Evolutionary conservation across 2,888 invertebrate species (phyloP), one percentile per base, ranked within the genome.

Genomic region (Erpobdella octoculata): DNA sequence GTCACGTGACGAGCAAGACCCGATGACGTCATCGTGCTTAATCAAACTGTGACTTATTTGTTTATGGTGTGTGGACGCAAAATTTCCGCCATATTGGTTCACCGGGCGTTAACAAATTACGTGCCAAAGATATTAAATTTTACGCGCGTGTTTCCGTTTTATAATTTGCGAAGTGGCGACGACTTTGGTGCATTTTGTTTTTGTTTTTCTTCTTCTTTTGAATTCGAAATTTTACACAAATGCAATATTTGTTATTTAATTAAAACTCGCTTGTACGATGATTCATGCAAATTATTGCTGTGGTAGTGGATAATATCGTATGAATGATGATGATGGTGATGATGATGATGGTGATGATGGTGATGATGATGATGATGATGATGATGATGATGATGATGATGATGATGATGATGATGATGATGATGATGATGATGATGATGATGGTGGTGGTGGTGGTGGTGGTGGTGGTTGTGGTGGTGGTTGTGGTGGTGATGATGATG

Each of bases 31-130:
- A 53, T 53, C 53, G 53, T 53, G 53, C 53, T 53, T 53, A 53
- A 53, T 53, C 53, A 53, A 53, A 53, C 21, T n/a, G 53, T 53
- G 53, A 53, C 53, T 53, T 53, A 53, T 53, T 53, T 53, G 53
- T 53, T 53, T 53, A 9, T 53, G 28, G 21, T 53, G 53, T 8
- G 15, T 28, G 53, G 53, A 25, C 53, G 53, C 1, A 53, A n/a
- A n/a, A n/a, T n/a, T n/a, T n/a, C 28, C 53, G 6, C 53, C 18
- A 53, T 12, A 53, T 53, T 53, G 53, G 53, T 53, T n/a, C 53
- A 28, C 21, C 8, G 1, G 53, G 15, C 53, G 53, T 25, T 53
- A 53, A 6, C 53, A 28, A n/a, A 53, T 53, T 53, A 53, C 4
- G 53, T 15, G 53, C 4, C 6, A 53, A 53, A 15, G 21, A 53